phyloP scores from a whole-genome alignment of 2,888 invertebrate genomes.

The Cartodere bifasciata region DNA sequence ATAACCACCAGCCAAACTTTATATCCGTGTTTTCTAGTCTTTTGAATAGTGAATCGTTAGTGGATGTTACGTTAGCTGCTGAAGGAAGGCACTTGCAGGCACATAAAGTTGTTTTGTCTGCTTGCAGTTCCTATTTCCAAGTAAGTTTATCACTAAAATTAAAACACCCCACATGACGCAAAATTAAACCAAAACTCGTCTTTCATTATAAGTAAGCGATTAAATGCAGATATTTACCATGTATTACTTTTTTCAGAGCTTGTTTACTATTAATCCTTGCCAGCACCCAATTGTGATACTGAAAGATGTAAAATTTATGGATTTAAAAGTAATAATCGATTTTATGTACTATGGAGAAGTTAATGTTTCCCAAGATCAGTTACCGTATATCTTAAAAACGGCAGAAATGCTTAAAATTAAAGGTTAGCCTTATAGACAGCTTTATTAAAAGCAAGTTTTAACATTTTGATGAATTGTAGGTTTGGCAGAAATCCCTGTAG shows the following conservation, averaged over 20 bases:
- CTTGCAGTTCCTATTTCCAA: constrained; percentile 89
- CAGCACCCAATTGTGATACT: constrained; percentile 82
- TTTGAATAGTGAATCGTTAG: constrained; percentile 69
- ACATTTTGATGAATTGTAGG: constrained; percentile 29
- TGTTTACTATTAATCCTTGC: constrained; percentile 77
- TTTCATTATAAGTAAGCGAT: too few species aligned
- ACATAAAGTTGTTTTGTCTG: constrained; percentile 80
- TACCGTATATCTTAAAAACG: constrained; percentile 67
- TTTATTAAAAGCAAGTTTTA: constrained; percentile 3
- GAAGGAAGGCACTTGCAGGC: constrained; percentile 81
- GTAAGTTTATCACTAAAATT: constrained; percentile 38
- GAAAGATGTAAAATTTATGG: constrained; percentile 76
- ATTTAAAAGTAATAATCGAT: constrained; percentile 77
- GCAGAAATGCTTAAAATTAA: constrained; percentile 81
- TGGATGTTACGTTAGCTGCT: constrained; percentile 84
- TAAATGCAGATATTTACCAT: constrained; percentile 2
- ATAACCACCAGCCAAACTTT: constrained; percentile 88
- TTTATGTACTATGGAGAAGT: constrained; percentile 92
- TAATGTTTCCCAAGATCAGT: constrained; percentile 78
- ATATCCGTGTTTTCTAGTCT: constrained; percentile 79
- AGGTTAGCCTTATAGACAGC: constrained; percentile 29
- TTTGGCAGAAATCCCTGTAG: constrained; percentile 74
- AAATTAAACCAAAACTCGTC: too few species aligned
- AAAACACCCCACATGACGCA: too few species aligned
- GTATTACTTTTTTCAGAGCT: constrained; percentile 42